Percentiles rank a stretch among this genome's conserved stretches.
Conservation (phyloP, 2,888 invertebrate species). For the Entomobrya multifasciata region DNA sequence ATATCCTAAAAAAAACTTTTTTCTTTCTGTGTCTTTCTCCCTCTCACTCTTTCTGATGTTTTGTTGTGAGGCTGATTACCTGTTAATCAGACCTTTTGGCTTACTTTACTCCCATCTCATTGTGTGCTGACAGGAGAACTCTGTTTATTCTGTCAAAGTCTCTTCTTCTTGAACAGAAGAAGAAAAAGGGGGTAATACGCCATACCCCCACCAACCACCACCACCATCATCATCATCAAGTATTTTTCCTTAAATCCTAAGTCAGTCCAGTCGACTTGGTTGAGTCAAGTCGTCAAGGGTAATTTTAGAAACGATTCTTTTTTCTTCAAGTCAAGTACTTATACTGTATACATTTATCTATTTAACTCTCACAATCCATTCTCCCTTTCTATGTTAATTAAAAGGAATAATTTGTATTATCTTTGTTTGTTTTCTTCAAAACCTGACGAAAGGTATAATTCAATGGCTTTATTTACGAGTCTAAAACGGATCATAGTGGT, state of each 20-base stretch:
- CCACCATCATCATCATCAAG: background rate
- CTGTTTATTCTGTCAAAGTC: conserved; percentile 67
- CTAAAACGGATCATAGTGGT: background rate
- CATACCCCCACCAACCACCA: background rate
- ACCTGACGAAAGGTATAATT: conserved; percentile 70
- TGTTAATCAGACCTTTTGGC: conserved; percentile 72
- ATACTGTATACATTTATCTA: conserved; percentile 44
- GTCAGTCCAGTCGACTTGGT: conserved; percentile 11
- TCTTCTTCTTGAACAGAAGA: conserved; percentile 1
- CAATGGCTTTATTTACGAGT: conserved; percentile 46
- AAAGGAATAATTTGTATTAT: conserved; percentile 72
- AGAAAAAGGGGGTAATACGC: conserved; percentile 52
- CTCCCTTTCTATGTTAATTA: conserved; percentile 71
- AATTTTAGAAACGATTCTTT: conserved; percentile 24
- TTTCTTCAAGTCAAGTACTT: conserved; percentile 12
- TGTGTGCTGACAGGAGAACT: conserved; percentile 73
- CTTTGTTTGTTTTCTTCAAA: conserved; percentile 70
- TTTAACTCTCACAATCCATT: conserved; percentile 30
- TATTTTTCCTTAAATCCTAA: background rate
- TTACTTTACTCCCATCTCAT: conserved; percentile 69
- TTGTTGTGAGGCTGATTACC: conserved; percentile 70
- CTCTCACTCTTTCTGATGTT: conserved; percentile 30
- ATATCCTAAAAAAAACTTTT: background rate
- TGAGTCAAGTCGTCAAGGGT: background rate
- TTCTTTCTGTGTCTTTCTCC: conserved; percentile 7